These are phyloP conservation scores for Galaxea fascicularis DNA, from an alignment of 92 coral and sea anemone genomes.

Conservation along the genomic window DNA sequence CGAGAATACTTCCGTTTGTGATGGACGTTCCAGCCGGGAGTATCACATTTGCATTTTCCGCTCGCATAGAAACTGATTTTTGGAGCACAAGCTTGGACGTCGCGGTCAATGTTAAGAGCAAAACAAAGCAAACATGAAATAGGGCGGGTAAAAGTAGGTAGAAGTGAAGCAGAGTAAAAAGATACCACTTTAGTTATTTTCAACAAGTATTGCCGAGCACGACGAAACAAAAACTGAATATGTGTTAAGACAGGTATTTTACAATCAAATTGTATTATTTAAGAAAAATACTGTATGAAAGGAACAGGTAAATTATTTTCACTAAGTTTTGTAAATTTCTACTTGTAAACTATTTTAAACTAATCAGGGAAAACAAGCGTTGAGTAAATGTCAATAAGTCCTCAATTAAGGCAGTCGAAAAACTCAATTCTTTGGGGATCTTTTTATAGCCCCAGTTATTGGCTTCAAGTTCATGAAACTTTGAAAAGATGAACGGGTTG, in stretches of 20 bases:
- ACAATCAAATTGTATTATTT: constrained; percentile 10
- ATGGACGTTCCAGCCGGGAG: constrained; percentile 56
- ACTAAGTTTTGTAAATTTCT: not conserved
- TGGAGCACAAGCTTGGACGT: constrained; percentile 50
- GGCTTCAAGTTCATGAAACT: not conserved
- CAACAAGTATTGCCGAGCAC: not conserved
- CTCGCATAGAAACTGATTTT: constrained; percentile 38
- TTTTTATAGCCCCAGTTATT: not conserved
- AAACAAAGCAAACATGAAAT: not conserved
- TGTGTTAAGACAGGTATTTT: not conserved
- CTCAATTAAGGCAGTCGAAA: not conserved
- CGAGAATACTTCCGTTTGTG: constrained; percentile 66
- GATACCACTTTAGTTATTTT: not conserved
- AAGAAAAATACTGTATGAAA: not conserved
- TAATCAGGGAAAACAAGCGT: too few species aligned
- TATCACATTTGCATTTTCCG: constrained; percentile 74
- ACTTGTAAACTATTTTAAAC: not conserved
- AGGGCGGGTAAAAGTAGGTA: too few species aligned
- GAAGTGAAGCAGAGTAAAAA: too few species aligned
- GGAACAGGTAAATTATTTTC: not conserved
- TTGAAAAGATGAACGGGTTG: not conserved
- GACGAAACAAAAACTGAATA: too few species aligned
- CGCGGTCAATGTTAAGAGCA: not conserved
- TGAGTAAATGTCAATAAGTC: not conserved
- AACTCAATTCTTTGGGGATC: constrained; percentile 3